A percentile compares a stretch with the other conserved stretches of the same genome.
Evolutionary conservation across 2,797 vertebrate species (phyloP).

Genomic region (Gouania willdenowi): DNA sequence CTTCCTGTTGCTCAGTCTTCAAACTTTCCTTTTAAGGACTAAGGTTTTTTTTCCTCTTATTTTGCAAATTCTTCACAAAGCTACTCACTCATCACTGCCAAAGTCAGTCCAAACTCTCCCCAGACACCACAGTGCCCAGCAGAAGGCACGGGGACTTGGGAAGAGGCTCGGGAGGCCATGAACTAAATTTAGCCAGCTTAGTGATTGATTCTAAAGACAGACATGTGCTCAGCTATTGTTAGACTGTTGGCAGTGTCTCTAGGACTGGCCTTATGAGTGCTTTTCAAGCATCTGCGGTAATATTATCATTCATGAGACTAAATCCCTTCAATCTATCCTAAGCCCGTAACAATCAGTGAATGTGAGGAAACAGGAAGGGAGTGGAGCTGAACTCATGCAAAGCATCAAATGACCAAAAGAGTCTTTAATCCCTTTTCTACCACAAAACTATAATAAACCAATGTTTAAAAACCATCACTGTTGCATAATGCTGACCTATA

Average conservation of each 20-base stretch:
- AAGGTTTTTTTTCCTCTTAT: constrained; percentile 26
- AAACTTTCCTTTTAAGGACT: constrained; percentile 47
- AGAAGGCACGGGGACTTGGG: constrained; percentile 43
- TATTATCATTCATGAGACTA: constrained; percentile 36
- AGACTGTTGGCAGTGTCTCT: constrained; percentile 60
- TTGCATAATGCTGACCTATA: no score
- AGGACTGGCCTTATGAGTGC: constrained; percentile 40
- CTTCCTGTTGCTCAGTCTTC: constrained; percentile 10
- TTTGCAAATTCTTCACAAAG: constrained; percentile 37
- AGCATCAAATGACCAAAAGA: no score
- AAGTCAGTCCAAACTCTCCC: constrained; percentile 26
- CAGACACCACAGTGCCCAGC: constrained; percentile 33
- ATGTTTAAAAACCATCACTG: no score
- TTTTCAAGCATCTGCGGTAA: constrained; percentile 37
- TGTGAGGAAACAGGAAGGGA: constrained; percentile 40
- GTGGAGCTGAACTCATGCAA: constrained; percentile 10
- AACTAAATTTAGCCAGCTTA: constrained; percentile 71
- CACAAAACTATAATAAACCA: no score
- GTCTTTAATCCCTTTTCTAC: no score
- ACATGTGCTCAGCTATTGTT: constrained; percentile 75
- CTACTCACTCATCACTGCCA: constrained; percentile 35
- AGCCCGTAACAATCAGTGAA: constrained; percentile 36
- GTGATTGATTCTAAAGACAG: constrained; percentile 65
- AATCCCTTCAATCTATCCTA: constrained; percentile 4
- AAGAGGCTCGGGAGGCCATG: constrained; percentile 43